phyloP scores from a whole-genome alignment of 2,113 vertebrate genomes.

The Sander vitreus region DNA sequence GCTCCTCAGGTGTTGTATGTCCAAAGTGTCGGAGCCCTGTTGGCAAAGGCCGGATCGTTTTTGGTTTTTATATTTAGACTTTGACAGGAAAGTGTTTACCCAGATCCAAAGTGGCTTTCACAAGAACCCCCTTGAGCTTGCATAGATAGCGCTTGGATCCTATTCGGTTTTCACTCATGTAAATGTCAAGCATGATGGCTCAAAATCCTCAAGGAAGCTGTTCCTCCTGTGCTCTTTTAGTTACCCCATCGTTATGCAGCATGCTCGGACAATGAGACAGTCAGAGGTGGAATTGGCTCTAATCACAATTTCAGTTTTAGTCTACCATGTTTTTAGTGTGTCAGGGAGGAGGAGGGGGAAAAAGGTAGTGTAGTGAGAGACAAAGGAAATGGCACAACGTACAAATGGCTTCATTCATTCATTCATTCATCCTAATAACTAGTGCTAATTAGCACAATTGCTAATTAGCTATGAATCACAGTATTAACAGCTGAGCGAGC shows the following conservation, averaged over 20 bases:
- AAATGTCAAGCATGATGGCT: conserved; percentile 34
- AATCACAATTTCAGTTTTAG: conserved; percentile 21
- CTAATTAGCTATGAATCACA: conserved; percentile 85
- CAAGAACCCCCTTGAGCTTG: conserved; percentile 10
- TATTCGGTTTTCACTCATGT: conserved; percentile 35
- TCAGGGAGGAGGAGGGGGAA: conserved; percentile 12
- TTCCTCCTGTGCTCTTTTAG: conserved; percentile 9
- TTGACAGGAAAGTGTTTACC: neutral
- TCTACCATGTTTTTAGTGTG: conserved; percentile 46
- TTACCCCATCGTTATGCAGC: conserved; percentile 1
- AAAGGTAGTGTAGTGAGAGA: conserved; percentile 46
- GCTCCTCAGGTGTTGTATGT: neutral
- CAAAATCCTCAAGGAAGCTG: neutral
- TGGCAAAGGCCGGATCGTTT: neutral
- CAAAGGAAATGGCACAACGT: conserved; percentile 31
- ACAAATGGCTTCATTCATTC: conserved; percentile 60
- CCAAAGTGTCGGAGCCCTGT: neutral
- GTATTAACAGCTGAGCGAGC: conserved; percentile 72
- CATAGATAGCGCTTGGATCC: neutral
- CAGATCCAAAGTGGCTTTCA: conserved; percentile 9
- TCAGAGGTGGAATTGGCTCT: conserved; percentile 36
- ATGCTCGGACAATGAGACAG: conserved; percentile 28
- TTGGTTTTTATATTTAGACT: neutral
- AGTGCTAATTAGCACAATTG: conserved; percentile 78
- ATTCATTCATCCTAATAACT: conserved; percentile 76